Conservation (phyloP, 2,797 vertebrate genomes). For the Epinephelus malabaricus region DNA sequence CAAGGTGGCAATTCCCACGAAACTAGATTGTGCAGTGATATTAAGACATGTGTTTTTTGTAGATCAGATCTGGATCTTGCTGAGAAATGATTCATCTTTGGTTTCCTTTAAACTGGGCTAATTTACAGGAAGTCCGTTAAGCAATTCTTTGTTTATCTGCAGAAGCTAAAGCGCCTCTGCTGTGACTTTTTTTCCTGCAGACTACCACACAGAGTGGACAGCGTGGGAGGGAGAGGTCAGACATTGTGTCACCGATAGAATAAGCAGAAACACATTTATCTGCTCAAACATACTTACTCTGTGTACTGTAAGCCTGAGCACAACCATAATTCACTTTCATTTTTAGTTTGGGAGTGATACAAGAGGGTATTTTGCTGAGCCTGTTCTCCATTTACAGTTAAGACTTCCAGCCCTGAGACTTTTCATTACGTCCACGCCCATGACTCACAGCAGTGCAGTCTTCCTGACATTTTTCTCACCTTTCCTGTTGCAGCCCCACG, state of each 20-base stretch:
- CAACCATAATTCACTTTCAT: not conserved
- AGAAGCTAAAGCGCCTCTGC: not conserved
- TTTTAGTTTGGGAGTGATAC: slow-evolving; percentile 7
- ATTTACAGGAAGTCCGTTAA: not conserved
- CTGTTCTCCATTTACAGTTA: slow-evolving; percentile 51
- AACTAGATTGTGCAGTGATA: not conserved
- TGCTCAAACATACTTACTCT: not conserved
- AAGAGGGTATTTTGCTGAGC: slow-evolving; percentile 43
- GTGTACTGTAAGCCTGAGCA: not conserved
- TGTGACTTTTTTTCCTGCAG: not conserved
- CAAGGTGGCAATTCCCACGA: not conserved
- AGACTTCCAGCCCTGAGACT: slow-evolving; percentile 12
- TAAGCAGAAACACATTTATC: not conserved
- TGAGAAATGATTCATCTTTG: not conserved
- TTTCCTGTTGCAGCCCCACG: slow-evolving; percentile 67
- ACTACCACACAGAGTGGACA: not conserved
- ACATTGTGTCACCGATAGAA: not conserved
- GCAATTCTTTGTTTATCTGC: not conserved
- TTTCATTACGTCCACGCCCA: slow-evolving; percentile 62
- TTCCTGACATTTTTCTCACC: slow-evolving; percentile 79
- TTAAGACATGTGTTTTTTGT: too few species aligned
- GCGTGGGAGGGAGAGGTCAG: slow-evolving; percentile 19
- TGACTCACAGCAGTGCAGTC: slow-evolving; percentile 50
- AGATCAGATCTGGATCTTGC: not conserved
- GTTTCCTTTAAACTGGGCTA: not conserved